phyloP scores from a whole-genome alignment of 2,888 invertebrate genomes.

The Isotomurus palustris region DNA sequence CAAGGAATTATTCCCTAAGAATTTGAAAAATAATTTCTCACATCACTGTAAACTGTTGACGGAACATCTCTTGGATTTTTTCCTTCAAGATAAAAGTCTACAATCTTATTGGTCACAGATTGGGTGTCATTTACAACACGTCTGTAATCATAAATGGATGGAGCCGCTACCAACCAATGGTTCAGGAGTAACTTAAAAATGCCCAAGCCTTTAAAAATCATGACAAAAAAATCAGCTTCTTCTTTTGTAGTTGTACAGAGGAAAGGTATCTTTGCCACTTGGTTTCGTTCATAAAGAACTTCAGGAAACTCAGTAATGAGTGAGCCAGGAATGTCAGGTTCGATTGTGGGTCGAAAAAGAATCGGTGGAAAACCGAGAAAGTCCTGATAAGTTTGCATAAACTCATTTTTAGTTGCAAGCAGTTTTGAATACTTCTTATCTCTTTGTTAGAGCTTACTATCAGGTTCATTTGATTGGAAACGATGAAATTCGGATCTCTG shows the following conservation, averaged over 20 bases:
- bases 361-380: conserved; percentile 29
- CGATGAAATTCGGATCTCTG: conserved; percentile 22
- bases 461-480: conserved; percentile 22
- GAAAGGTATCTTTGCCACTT: conserved; percentile 31
- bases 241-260: conserved; percentile 21
- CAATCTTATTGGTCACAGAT: conserved; percentile 17
- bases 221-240: conserved; percentile 20
- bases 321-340: conserved; percentile 27
- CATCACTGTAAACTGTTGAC: neutral
- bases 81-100: conserved; percentile 21
- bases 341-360: conserved; percentile 25
- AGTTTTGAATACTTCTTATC: conserved; percentile 5
- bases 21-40: neutral
- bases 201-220: conserved; percentile 24
- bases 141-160: conserved; percentile 18
- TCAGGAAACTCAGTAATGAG: conserved; percentile 24
- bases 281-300: conserved; percentile 19
- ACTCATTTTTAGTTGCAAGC: neutral
- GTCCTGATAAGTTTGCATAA: conserved; percentile 16
- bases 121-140: conserved; percentile 13
- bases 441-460: conserved; percentile 14
- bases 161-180: conserved; percentile 20
- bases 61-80: neutral
- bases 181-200: conserved; percentile 17
- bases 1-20: neutral